Base-by-base conservation (phyloP, 2,797 vertebrate genomes). In the Buphagus erythrorhynchus region DNA sequence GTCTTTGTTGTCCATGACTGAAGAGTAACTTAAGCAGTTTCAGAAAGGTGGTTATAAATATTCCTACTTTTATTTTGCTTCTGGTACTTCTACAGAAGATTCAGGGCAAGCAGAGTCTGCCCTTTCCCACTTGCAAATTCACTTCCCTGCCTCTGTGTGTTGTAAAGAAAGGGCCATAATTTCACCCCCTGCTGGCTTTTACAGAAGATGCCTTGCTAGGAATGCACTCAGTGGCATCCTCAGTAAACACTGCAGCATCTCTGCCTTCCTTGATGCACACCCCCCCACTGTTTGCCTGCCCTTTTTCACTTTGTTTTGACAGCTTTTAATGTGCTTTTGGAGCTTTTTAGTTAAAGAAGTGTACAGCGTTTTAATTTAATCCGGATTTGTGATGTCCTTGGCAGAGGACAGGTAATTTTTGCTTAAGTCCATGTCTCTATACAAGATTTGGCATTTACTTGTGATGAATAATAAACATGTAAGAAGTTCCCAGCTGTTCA, bases 261-360 rank as follows among this genome's bases (percentile, higher is more conserved):
- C 92, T 92, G 69, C 42, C 74, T 76, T 80, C 58, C 86, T 75
- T 87, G 57, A 35, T 91, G 58, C 83, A 86, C 63, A 74, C 49
- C 43, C 79, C 75, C 78, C 69, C 72, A 2, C 80, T 74, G 86
- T 58, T 88, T 77, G 63, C 25, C 69, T 93, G 80, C 66, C 83
- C 89, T 91, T 85, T 90, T 90, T 83, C 71, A 74, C 66, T 94
- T 93, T 55, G 67, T 87, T 96, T 94, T 96, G 93, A 90, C 91
- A 88, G 73, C 33, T 72, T 77, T 66, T 67, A 48, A 38, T 67
- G 71, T 51, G 59, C 26, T 86, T n/a, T 77, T 88, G 71, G n/a
- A 54, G 51, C 49, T 81, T 88, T 89, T 93, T 82, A 85, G 54
- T 90, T 80, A 16, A 78, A 72, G 46, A 61, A 71, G 35, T 29